Conservation (phyloP, 2,888 invertebrate species). For the Noctua comes region DNA sequence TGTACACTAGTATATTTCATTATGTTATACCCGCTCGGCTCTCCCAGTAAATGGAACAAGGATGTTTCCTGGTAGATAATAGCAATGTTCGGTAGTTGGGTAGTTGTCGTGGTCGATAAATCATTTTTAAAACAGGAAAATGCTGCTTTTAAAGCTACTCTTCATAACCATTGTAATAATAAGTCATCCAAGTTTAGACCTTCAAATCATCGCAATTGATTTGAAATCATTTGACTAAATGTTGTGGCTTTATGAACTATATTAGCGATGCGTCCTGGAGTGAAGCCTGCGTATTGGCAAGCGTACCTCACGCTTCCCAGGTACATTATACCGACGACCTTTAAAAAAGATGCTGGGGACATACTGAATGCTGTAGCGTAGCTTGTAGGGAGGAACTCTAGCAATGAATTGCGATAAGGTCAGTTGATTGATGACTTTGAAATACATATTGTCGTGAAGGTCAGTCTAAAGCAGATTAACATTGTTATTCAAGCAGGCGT, state of each 20-base stretch:
- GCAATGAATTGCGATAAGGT: not conserved
- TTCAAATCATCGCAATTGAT: not conserved
- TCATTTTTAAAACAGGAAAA: slow-evolving; percentile 22
- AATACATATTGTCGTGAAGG: not conserved
- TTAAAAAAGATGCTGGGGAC: not conserved
- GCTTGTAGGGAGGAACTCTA: not conserved
- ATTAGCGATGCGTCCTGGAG: not conserved
- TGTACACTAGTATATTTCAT: not conserved
- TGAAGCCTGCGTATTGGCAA: not conserved
- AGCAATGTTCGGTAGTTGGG: not conserved
- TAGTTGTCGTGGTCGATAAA: not conserved
- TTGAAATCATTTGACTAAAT: not conserved
- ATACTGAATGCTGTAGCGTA: not conserved
- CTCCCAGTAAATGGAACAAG: not conserved
- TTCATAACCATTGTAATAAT: not conserved
- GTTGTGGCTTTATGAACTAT: not conserved
- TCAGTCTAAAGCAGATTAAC: not conserved
- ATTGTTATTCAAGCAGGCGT: not conserved
- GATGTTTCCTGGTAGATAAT: slow-evolving; percentile 42
- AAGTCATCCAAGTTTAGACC: not conserved
- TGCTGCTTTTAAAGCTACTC: not conserved
- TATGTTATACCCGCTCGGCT: not conserved
- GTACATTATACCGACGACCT: not conserved
- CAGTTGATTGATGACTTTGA: not conserved
- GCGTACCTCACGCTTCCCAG: not conserved